Evolutionary conservation across 2,888 invertebrate species (phyloP), one percentile per base, ranked within the genome.

Genomic region (Andrena haemorrhoa): DNA sequence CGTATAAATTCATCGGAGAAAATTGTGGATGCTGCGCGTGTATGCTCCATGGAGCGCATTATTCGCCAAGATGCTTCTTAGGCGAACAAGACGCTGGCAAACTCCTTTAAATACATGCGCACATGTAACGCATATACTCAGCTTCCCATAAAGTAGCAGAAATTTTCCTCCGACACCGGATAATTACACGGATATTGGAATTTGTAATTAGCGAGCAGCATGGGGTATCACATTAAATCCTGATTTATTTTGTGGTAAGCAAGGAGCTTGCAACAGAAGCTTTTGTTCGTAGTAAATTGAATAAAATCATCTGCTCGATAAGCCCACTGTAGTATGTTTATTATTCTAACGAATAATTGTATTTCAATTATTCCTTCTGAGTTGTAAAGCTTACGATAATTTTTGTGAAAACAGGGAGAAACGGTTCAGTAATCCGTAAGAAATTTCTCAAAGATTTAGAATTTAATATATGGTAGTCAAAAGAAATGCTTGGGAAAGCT

Each of bases 1-100:
- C 6, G 47, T 35, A 16, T 58, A 64, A 79, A 79, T 79, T 79
- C 74, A 64, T 74, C 26, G 68, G 63, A 41, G 63, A 56, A 75
- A 75, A 69, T 79, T 69, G 63, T 35, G 10, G 49, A 63, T n/a
- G 10, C 6, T 58, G 20, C 47, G 58, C 65, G 58, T 70, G 12
- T 20, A 64, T 4, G 75, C 64, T 75, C 5, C 23, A 5, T 31
- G 69, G n/a, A 75, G 63, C 78, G 12, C 26, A 69, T 75, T 69
- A 79, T 79, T 75, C 33, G 51, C 64, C 20, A 35, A 26, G 26
- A 33, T 56, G 53, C 66, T 56, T 33, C 56, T 49, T 49, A 1
- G 10, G 16, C 10, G 64, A 64, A 69, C 53, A 51, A 61, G 31
- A n/a, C 29, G 12, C 26, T 2, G 20, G 33, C 16, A 35, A 35